Conservation (phyloP, 2,113 vertebrate genomes). For the Laticauda laticaudata region DNA sequence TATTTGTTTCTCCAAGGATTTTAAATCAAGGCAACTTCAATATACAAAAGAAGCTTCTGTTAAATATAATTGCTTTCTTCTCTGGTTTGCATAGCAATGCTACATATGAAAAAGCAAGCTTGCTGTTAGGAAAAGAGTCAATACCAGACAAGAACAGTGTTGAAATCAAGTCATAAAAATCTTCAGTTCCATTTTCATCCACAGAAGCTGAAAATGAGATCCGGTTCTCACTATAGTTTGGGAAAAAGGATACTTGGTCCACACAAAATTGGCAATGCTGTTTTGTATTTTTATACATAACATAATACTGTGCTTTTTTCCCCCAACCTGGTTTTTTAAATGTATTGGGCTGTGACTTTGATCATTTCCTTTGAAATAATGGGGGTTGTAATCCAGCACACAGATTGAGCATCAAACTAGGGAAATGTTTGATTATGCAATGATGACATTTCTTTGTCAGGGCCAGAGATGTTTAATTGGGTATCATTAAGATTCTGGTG, state of each 20-base stretch:
- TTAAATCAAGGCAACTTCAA: slow-evolving; percentile 27
- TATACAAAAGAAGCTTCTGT: slow-evolving; percentile 33
- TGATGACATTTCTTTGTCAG: background rate
- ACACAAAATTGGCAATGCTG: background rate
- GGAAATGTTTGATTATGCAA: background rate
- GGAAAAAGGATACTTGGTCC: background rate
- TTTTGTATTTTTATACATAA: background rate
- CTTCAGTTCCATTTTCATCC: background rate
- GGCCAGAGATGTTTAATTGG: background rate
- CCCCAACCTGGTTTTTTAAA: background rate
- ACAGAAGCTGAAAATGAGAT: background rate
- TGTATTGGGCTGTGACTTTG: background rate
- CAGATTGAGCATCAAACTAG: background rate
- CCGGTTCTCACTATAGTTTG: background rate
- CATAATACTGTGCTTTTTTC: background rate
- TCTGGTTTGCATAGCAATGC: background rate
- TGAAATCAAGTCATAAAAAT: background rate
- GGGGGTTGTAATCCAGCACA: background rate
- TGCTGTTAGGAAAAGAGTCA: slow-evolving; percentile 5
- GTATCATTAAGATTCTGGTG: background rate
- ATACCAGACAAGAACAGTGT: slow-evolving; percentile 31
- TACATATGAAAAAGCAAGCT: background rate
- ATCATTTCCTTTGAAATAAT: background rate
- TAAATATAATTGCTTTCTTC: slow-evolving; percentile 7
- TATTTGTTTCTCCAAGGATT: slow-evolving; percentile 23